Percentiles rank a stretch among this genome's conserved stretches.
Conservation (phyloP, 2,888 invertebrate species). For the Nycteola revayana region DNA sequence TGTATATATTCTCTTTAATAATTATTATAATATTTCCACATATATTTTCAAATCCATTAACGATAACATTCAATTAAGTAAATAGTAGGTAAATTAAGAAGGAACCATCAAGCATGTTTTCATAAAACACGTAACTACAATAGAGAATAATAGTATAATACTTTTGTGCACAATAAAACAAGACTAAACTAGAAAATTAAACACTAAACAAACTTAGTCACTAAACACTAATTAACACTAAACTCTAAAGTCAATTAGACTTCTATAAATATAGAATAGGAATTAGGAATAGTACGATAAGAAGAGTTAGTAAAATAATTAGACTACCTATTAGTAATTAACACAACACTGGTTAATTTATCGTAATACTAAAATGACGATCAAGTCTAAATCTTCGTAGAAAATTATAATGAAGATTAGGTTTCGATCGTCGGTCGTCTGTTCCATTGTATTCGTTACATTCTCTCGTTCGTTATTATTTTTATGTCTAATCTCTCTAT, state of each 20-base stretch:
- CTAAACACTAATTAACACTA: constrained; percentile 27
- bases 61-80: too few relatives aligned
- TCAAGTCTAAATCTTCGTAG: constrained; percentile 47
- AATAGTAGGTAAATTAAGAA: constrained; percentile 7
- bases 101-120: constrained; percentile 23
- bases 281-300: constrained; percentile 14
- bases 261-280: constrained; percentile 26
- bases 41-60: too few relatives aligned
- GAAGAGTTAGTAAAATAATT: constrained; percentile 19
- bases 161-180: constrained; percentile 32
- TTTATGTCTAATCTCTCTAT: constrained; percentile 46
- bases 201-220: constrained; percentile 19
- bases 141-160: constrained; percentile 11
- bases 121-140: constrained; percentile 14
- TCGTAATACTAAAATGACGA: constrained; percentile 50
- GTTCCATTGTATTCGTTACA: constrained; percentile 38
- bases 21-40: too few relatives aligned
- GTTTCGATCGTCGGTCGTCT: constrained; percentile 60
- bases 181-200: constrained; percentile 19
- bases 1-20: too few relatives aligned
- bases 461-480: constrained; percentile 56
- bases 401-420: constrained; percentile 58
- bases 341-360: constrained; percentile 25
- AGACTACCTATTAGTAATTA: constrained; percentile 13
- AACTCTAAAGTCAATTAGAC: constrained; percentile 24